phyloP scores from a whole-genome alignment of 2,888 invertebrate genomes.

The Hyppa rectilinea region DNA sequence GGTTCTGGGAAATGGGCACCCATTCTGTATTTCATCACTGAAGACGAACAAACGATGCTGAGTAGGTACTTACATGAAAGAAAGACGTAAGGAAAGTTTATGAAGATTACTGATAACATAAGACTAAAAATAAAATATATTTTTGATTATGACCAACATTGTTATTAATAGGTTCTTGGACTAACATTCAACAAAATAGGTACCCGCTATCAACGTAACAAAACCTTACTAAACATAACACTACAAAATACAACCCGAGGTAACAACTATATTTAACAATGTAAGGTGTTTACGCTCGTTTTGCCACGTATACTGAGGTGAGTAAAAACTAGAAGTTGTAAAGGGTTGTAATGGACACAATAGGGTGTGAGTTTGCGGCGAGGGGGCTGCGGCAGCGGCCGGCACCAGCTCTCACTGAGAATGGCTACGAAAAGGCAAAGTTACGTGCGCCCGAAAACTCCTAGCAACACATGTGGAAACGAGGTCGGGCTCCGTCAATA shows the following conservation, averaged over 20 bases:
- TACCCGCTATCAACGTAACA: background rate
- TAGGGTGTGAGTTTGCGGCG: slow-evolving; percentile 80
- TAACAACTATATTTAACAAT: slow-evolving; percentile 53
- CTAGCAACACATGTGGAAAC: slow-evolving; percentile 75
- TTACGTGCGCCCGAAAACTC: slow-evolving; percentile 79
- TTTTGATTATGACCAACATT: background rate
- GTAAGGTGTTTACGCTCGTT: slow-evolving; percentile 54
- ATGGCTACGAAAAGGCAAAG: slow-evolving; percentile 81
- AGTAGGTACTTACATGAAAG: slow-evolving; percentile 54
- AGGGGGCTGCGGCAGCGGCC: slow-evolving; percentile 74
- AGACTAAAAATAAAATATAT: background rate
- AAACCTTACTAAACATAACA: slow-evolving; percentile 33
- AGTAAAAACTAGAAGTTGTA: slow-evolving; percentile 79
- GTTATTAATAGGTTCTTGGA: background rate
- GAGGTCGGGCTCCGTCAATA: slow-evolving; percentile 75
- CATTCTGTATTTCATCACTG: slow-evolving; percentile 82
- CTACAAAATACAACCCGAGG: slow-evolving; percentile 30
- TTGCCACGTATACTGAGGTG: slow-evolving; percentile 67
- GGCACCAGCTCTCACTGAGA: slow-evolving; percentile 77
- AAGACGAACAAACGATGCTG: slow-evolving; percentile 76
- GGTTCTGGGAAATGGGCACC: slow-evolving; percentile 81
- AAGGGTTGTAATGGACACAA: slow-evolving; percentile 81
- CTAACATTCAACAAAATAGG: background rate
- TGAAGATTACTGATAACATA: background rate
- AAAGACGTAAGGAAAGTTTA: slow-evolving; percentile 20